These are phyloP conservation scores for Deroplatys truncata DNA, from an alignment of 2,888 invertebrate species.

Conservation along the genomic window DNA sequence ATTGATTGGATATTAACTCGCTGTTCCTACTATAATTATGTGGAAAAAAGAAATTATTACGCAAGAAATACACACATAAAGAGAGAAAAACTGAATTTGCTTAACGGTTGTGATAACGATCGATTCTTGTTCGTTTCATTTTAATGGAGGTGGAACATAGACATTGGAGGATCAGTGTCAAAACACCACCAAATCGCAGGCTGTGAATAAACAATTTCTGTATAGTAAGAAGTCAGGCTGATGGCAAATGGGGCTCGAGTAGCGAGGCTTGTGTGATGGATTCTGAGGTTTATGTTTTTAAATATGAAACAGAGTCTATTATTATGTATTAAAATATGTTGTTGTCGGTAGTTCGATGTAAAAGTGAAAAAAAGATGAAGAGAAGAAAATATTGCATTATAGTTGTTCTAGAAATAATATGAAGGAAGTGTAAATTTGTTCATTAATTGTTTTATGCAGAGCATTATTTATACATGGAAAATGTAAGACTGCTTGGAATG, in stretches of 20 bases:
- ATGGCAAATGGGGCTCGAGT: not conserved
- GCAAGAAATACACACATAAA: not conserved
- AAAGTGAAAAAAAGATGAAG: not conserved
- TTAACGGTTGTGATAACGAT: conserved; percentile 27
- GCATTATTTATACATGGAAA: conserved; percentile 24
- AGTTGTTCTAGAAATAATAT: not conserved
- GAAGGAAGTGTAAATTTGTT: conserved; percentile 16
- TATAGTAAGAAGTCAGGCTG: conserved; percentile 13
- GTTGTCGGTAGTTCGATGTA: conserved; percentile 3
- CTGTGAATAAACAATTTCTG: conserved; percentile 30
- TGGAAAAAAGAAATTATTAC: not conserved
- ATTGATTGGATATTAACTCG: conserved; percentile 4
- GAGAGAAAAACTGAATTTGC: conserved; percentile 14
- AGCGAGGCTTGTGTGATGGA: not conserved
- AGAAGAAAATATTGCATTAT: conserved; percentile 6
- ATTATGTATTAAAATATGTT: conserved; percentile 18
- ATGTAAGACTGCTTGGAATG: conserved; percentile 1
- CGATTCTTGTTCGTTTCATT: conserved; percentile 19
- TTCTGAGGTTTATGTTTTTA: conserved; percentile 13
- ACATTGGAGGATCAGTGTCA: conserved; percentile 10
- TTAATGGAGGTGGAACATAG: conserved; percentile 18
- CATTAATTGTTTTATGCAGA: conserved; percentile 22
- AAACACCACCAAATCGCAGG: conserved; percentile 31
- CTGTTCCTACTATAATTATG: conserved; percentile 24
- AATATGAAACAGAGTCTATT: conserved; percentile 20